phyloP scores from a whole-genome alignment of 2,797 vertebrate genomes.

The Gadopsis marmoratus region DNA sequence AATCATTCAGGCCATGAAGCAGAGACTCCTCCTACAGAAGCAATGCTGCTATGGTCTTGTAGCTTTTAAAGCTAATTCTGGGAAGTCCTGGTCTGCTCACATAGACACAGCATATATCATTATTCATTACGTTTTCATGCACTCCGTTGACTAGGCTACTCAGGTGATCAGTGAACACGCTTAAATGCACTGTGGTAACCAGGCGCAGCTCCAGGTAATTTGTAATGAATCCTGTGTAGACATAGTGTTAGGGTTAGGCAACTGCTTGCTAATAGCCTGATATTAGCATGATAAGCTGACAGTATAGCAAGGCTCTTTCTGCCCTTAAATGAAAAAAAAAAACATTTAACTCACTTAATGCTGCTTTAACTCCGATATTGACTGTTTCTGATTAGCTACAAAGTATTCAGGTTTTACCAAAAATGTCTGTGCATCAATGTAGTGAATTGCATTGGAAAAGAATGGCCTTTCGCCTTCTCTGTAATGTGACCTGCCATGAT shows the following conservation, averaged over 20 bases:
- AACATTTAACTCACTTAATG: background rate
- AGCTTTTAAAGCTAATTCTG: background rate
- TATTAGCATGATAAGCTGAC: background rate
- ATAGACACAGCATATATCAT: background rate
- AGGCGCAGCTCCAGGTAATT: no score
- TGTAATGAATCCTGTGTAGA: background rate
- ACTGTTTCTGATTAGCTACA: background rate
- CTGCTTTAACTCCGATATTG: background rate
- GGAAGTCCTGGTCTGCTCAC: background rate
- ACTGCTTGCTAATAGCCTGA: background rate
- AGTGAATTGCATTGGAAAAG: background rate
- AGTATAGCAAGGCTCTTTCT: background rate
- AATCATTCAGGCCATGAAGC: background rate
- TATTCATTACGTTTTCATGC: background rate
- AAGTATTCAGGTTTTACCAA: background rate
- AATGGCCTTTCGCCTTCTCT: background rate
- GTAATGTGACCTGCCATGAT: background rate
- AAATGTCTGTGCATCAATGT: background rate
- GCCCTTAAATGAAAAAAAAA: background rate
- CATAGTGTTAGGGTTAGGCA: background rate
- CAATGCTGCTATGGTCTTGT: background rate
- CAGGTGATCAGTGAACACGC: no score
- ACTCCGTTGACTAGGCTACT: background rate
- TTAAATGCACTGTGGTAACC: no score
- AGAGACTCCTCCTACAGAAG: background rate